Evolutionary conservation across 2,113 vertebrate genomes (phyloP).

Genomic region (Xerus inauris): DNA sequence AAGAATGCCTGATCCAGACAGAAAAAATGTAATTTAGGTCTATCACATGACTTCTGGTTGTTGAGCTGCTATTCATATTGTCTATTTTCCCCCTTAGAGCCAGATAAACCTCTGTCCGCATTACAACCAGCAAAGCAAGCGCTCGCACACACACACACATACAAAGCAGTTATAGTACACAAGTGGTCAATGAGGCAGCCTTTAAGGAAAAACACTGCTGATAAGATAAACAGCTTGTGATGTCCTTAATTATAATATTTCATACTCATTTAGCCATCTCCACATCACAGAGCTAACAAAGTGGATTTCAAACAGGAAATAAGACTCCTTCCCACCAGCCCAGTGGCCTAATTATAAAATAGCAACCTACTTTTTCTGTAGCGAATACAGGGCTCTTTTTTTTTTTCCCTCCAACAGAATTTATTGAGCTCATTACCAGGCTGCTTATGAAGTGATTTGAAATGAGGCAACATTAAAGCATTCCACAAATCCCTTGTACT

Average conservation of each 20-base stretch:
- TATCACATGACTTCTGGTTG: slow-evolving; percentile 44
- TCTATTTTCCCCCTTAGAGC: neutral
- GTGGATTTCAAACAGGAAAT: slow-evolving; percentile 89
- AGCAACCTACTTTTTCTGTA: slow-evolving; percentile 87
- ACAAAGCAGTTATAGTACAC: slow-evolving; percentile 76
- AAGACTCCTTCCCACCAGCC: slow-evolving; percentile 87
- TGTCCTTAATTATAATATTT: slow-evolving; percentile 93
- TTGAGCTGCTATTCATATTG: slow-evolving; percentile 19
- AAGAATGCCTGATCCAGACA: slow-evolving; percentile 9
- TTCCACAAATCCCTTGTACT: slow-evolving; percentile 93
- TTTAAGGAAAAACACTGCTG: slow-evolving; percentile 86
- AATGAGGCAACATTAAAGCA: slow-evolving; percentile 92
- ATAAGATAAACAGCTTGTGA: slow-evolving; percentile 91
- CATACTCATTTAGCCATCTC: slow-evolving; percentile 90
- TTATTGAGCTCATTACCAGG: slow-evolving; percentile 93
- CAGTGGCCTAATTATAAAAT: slow-evolving; percentile 93
- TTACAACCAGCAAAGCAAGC: slow-evolving; percentile 74
- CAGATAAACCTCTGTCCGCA: slow-evolving; percentile 71
- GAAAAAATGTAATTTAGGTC: slow-evolving; percentile 41
- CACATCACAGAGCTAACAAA: slow-evolving; percentile 89
- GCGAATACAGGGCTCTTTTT: slow-evolving; percentile 68
- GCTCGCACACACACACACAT: too few species aligned
- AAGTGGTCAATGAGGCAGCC: slow-evolving; percentile 83
- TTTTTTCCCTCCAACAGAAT: slow-evolving; percentile 84
- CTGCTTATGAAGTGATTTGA: slow-evolving; percentile 92